These are phyloP conservation scores for Helicolenus hilgendorfi DNA, from an alignment of 2,797 vertebrate species.

Conservation along the genomic window DNA sequence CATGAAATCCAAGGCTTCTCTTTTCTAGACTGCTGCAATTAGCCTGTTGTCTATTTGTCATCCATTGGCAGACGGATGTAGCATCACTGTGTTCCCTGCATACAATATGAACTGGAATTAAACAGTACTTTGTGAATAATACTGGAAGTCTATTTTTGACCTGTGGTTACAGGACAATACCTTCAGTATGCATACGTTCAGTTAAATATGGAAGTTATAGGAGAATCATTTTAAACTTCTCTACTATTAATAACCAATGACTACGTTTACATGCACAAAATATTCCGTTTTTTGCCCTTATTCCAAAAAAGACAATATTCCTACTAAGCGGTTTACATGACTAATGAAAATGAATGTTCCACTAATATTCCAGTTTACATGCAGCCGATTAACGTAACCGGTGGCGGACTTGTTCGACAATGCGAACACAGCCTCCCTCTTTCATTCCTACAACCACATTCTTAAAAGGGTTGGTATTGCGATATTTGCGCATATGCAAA, in stretches of 20 bases:
- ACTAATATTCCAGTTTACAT: too few relatives aligned
- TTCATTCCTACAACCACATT: too few relatives aligned
- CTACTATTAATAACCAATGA: not conserved
- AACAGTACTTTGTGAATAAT: slow-evolving; percentile 18
- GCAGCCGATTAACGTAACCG: too few relatives aligned
- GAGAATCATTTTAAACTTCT: not conserved
- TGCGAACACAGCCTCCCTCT: too few relatives aligned
- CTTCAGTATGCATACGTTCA: not conserved
- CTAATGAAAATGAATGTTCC: too few relatives aligned
- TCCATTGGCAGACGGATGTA: slow-evolving; percentile 37
- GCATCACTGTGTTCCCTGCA: slow-evolving; percentile 6
- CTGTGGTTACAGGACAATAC: not conserved
- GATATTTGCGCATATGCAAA: too few relatives aligned
- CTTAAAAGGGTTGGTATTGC: rapidly evolving
- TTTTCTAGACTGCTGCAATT: slow-evolving; percentile 74
- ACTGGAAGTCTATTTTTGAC: not conserved
- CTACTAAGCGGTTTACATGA: too few relatives aligned
- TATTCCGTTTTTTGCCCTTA: rapidly evolving
- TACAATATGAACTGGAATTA: slow-evolving; percentile 1
- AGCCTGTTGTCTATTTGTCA: slow-evolving; percentile 66
- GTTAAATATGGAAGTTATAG: not conserved
- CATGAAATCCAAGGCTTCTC: slow-evolving; percentile 81
- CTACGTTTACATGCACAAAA: too few relatives aligned
- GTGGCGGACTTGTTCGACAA: too few relatives aligned
- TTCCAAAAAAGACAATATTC: too few relatives aligned